These are phyloP conservation scores for Centruroides sculpturatus DNA, from an alignment of 1,140 invertebrate genomes.

Conservation along the genomic window DNA sequence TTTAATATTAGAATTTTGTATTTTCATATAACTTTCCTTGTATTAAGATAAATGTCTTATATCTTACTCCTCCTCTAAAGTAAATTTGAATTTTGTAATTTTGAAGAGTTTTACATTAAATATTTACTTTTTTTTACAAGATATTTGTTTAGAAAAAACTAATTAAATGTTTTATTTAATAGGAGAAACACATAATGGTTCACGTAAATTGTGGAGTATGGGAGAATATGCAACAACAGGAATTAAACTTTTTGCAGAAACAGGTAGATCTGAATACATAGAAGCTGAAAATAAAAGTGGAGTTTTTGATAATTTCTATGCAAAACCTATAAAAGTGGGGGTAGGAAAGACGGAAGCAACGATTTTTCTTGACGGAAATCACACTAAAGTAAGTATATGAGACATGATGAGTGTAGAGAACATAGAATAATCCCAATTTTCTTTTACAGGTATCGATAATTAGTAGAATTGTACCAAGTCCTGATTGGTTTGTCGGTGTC, in stretches of 20 bases:
- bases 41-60: too few species aligned
- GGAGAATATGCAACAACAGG: constrained; percentile 54
- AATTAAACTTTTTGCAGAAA: constrained; percentile 67
- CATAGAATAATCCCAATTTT: too few species aligned
- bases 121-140: not conserved
- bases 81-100: not conserved
- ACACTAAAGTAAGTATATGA: too few species aligned
- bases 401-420: too few species aligned
- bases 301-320: too few species aligned
- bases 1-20: too few species aligned
- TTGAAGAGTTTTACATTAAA: not conserved
- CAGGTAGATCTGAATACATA: constrained; percentile 45
- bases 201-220: constrained; percentile 61
- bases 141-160: not conserved
- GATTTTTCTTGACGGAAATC: too few species aligned
- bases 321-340: too few species aligned
- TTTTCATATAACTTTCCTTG: too few species aligned
- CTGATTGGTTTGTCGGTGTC: constrained; percentile 97
- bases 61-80: not conserved
- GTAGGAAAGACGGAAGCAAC: too few species aligned
- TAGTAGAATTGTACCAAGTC: constrained; percentile 77
- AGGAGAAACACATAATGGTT: constrained; percentile 73
- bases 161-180: constrained; percentile 22
- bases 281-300: too few species aligned
- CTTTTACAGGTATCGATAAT: constrained; percentile 58